A percentile compares a stretch with the other conserved stretches of the same genome.
Conservation (phyloP, 1,140 invertebrate genomes). For the Cotesia chilonis region DNA sequence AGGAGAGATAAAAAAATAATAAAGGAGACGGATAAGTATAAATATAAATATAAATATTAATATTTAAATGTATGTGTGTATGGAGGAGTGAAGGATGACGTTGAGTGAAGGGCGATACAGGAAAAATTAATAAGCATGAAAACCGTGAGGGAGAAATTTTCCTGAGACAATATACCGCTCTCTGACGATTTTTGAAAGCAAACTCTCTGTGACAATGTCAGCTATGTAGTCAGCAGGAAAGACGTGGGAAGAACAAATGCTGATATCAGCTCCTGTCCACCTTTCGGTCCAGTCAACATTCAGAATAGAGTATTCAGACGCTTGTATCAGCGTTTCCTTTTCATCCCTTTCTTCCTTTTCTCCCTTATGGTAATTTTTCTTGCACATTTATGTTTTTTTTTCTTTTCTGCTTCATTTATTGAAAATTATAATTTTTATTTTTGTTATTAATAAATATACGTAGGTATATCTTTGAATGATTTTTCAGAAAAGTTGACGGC, state of each 20-base stretch:
- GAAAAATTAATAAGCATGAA: background rate
- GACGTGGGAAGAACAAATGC: conserved; percentile 31
- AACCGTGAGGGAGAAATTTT: background rate
- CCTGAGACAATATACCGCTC: conserved; percentile 4
- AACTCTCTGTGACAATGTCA: conserved; percentile 21
- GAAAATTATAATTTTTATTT: too few relatives aligned
- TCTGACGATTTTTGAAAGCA: conserved; percentile 19
- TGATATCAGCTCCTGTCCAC: conserved; percentile 20
- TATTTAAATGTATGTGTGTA: too few relatives aligned
- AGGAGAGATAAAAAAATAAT: too few relatives aligned
- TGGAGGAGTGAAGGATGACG: background rate
- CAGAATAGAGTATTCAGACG: conserved; percentile 12
- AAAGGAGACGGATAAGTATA: too few relatives aligned
- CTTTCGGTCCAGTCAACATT: conserved; percentile 17
- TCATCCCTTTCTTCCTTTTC: background rate
- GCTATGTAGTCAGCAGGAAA: conserved; percentile 1
- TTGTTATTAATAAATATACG: background rate
- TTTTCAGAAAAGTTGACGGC: conserved; percentile 13
- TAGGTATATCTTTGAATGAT: background rate
- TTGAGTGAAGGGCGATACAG: background rate
- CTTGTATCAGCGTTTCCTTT: background rate
- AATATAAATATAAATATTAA: too few relatives aligned
- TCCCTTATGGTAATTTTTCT: background rate
- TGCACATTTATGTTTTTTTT: background rate
- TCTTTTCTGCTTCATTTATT: too few relatives aligned